A percentile compares a stretch with the other conserved stretches of the same genome.
These are phyloP conservation scores for Sorex araneus DNA, from an alignment of 2,113 vertebrate genomes.

Conservation along the genomic window DNA sequence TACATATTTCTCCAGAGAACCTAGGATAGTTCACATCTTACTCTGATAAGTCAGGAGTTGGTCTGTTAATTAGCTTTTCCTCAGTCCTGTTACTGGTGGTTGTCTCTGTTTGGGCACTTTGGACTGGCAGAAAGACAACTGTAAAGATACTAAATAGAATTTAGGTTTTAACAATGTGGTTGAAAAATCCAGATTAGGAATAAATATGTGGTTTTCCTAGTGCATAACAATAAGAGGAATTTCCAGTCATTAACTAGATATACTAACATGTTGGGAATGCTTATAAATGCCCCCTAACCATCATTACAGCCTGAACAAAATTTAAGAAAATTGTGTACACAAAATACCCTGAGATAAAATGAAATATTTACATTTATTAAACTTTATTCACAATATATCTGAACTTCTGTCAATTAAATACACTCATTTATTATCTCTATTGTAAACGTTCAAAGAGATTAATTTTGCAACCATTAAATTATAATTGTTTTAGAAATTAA, in stretches of 20 bases:
- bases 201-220: not conserved
- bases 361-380: not conserved
- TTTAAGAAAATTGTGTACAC: not conserved
- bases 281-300: not conserved
- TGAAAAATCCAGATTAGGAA: not conserved
- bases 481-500: conserved; percentile 18
- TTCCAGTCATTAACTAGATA: not conserved
- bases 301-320: not conserved
- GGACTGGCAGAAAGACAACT: not conserved
- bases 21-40: not conserved
- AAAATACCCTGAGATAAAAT: not conserved
- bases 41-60: not conserved
- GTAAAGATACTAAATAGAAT: not conserved
- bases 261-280: not conserved
- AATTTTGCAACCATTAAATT: not conserved
- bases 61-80: not conserved
- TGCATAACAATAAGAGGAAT: not conserved
- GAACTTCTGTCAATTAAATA: not conserved
- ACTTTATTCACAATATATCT: conserved; percentile 9
- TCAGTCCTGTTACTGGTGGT: not conserved
- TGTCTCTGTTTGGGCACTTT: not conserved
- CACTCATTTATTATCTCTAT: not conserved
- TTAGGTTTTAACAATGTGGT: not conserved
- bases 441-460: conserved; percentile 22
- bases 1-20: not conserved